Evolutionary conservation across 2,113 vertebrate genomes (phyloP), one percentile per base, ranked within the genome.

Genomic region (Ahaetulla prasina): DNA sequence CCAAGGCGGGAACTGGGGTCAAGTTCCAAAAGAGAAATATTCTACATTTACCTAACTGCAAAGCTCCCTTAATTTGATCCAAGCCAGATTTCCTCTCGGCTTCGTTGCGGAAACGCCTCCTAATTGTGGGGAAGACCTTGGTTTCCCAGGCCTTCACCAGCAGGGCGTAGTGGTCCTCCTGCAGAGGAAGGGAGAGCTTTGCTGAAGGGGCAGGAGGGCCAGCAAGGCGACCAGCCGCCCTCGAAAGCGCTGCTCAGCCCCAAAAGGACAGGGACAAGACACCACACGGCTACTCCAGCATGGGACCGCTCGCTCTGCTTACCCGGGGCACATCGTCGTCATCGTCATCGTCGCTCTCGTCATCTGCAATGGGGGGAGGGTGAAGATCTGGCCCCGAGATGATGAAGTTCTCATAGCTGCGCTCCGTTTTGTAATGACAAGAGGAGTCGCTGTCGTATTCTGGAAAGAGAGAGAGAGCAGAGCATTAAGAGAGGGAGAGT

Each of bases 91-190:
- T 99, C 94, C 99, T 98, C 95, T 99, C 99, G 2, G 99, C 99
- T 94, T 99, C 99, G 3, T 99, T 99, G 85, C 99, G 98, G 97
- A 99, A 99, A 14, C 99, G 98, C 94, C 99, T 98, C n/a, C 99
- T 98, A 96, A 99, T 99, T 7, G 99, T 99, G 43, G 99, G 99
- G 94, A 99, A 99, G 88, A 99, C 99, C 96, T 99, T 99, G 39
- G 98, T 99, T 96, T 99, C 99, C 99, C 99, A 99, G 16, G 99
- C 99, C 97, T 99, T 99, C 85, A 99, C 99, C 93, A 99, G 97
- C 93, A 99, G 96, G 80, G 98, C 99, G 2, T 99, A 99, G 96
- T 99, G 99, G 95, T 99, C 99, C 97, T 99, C 99, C 99, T 99
- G 92, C 50, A 95, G 87, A 93, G 60, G n/a, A 93, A 27, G 57